A percentile compares a stretch with the other conserved stretches of the same genome.
Evolutionary conservation across 2,113 vertebrate genomes (phyloP).

Genomic region (Rhizomys pruinosus): DNA sequence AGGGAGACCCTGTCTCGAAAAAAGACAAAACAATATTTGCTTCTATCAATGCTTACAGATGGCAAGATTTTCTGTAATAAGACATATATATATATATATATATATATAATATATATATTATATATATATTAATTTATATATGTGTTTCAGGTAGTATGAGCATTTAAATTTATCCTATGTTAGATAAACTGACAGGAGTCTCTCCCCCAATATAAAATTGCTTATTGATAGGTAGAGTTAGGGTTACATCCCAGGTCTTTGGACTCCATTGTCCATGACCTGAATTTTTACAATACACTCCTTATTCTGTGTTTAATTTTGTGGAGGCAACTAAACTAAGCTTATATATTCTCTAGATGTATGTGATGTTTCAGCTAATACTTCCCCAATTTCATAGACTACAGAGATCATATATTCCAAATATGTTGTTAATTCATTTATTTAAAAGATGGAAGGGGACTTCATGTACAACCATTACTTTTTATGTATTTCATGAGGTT

Average conservation of each 20-base stretch:
- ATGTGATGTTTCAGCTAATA: background rate
- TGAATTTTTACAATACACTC: background rate
- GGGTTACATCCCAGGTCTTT: background rate
- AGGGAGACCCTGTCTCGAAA: too few relatives aligned
- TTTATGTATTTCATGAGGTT: background rate
- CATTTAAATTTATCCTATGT: background rate
- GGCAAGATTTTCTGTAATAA: background rate
- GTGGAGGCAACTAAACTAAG: background rate
- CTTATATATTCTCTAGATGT: background rate
- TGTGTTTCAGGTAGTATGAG: background rate
- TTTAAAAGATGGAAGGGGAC: background rate
- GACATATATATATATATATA: background rate
- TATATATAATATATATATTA: background rate
- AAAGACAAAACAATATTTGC: background rate
- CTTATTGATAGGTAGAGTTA: background rate
- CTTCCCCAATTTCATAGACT: background rate
- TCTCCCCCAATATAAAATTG: background rate
- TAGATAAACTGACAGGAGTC: background rate
- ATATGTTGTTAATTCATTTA: background rate
- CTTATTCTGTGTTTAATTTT: background rate
- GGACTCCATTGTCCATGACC: background rate
- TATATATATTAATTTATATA: background rate
- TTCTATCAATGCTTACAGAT: background rate
- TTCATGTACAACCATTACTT: background rate
- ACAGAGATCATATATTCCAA: background rate